Evolutionary conservation across 2,888 invertebrate species (phyloP), one percentile per base, ranked within the genome.

Genomic region (Pedicia rivosa): DNA sequence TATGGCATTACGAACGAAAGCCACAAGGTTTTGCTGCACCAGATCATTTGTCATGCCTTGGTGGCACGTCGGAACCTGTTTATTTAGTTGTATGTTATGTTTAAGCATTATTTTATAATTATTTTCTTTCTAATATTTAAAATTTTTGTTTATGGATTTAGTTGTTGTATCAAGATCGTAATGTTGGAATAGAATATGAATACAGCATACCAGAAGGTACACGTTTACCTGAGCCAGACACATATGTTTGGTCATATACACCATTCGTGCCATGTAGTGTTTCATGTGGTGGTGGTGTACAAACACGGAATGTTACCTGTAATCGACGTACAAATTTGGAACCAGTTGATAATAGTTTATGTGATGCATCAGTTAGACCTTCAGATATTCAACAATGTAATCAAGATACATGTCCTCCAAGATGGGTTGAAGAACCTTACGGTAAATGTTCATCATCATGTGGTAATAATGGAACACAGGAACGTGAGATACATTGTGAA

Each of bases 271-370:
- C 73, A 1, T 97, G 95, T 64, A 80, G 75, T 47, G 72, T 72
- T n/a, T 67, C 78, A 7, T 97, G 95, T 54, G 95, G 92, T 12
- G 87, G 86, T 65, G 95, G 94, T 75, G 65, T 50, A 41, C 84
- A 84, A 64, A 70, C 70, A 2, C 70, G 92, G 39, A 70, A 72
- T 44, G 84, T 91, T 1, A 74, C 72, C 15, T 94, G 92, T 54
- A 79, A 81, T 9, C 77, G 81, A 36, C 70, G 78, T 15, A 70
- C 74, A 38, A 76, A 76, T 30, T 65, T 78, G 28, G 74, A 77
- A 41, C 62, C 71, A 8, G 90, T 78, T 0, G 78, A 81, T 40
- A 71, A 74, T 4, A 67, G 66, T 28, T 69, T 92, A 6, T 95
- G 95, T 57, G 84, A 91, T 55, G 68, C 69, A 1, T 71, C 68